Evolutionary conservation across 2,888 invertebrate genomes (phyloP), one percentile per base, ranked within the genome.

Genomic region (Tolmerus cingulatus): DNA sequence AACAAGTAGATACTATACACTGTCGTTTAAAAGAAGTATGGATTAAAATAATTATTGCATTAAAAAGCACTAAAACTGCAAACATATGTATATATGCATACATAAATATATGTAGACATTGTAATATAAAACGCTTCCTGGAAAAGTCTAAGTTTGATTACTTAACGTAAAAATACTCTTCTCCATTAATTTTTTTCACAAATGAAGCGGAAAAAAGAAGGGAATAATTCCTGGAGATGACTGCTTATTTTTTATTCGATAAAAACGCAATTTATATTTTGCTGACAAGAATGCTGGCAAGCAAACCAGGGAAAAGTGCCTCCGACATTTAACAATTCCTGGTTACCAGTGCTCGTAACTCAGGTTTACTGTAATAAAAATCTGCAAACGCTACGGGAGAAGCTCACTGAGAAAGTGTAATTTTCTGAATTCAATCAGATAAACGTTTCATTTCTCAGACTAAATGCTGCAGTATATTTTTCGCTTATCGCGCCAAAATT

Each of bases 211-310:
- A 19, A 12, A 27, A 79, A 66, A 57, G n/a, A 12, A 74, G n/a
- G 74, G 66, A 74, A 66, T 74, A 43, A 81, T 30, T 34, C 55
- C 34, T 30, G 19, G 16, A 30, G 34, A 23, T 51, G 46, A 81
- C 30, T 81, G 66, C 84, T 84, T 66, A 40, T 74, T 74, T 74
- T 74, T 74, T 74, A 84, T 84, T 84, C 57, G 37, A 74, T 37
- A 84, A 74, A 84, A 84, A 84, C 84, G 66, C 40, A 37, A 84
- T 84, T 84, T 84, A 84, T 84, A 84, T 84, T 81, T 81, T 81
- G 81, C 81, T 81, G 81, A 81, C 81, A 81, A 55, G 81, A 51
- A 37, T 34, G 5, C 46, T 14, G 55, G 55, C n/a, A 12, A 55
- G 81, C 9, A 16, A 14, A 34, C 23, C 40, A 81, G 27, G 51